Evolutionary conservation across 2,797 vertebrate species (phyloP), one percentile per base, ranked within the genome.

Genomic region (Micrastur ruficollis): DNA sequence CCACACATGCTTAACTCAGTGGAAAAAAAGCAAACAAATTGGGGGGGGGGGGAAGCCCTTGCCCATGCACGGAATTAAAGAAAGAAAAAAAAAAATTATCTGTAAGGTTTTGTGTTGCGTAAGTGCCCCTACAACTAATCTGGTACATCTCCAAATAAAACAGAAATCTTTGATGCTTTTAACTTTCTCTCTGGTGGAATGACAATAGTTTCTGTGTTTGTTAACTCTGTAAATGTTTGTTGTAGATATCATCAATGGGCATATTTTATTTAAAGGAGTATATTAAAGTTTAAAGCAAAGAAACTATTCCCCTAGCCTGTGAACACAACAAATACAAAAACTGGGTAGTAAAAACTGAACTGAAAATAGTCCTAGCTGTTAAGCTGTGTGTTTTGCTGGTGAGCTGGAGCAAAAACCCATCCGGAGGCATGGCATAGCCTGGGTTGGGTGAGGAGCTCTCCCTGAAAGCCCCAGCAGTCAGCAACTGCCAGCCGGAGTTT

Each of bases 121-220:
- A 95, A 97, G 79, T 53, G 62, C 9, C 71, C 92, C 94, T 90
- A 84, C 53, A 78, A 89, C 42, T 85, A 58, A 74, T 49, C 91
- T 95, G 96, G 81, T 90, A 67, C 25, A 6, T 88, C 75, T 94
- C 95, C 96, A 97, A 96, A 78, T 81, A 78, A 85, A 96, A 93
- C 81, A 90, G 81, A 83, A 92, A 52, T 71, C 74, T 86, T 70
- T 90, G 71, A 67, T 91, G 72, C 79, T 78, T 74, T n/a, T 75
- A 88, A 53, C n/a, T 91, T 86, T 89, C 56, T 74, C 62, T 52
- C 50, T 58, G 19, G 29, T 88, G 53, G 61, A 91, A 96, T 83
- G 72, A 86, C 84, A 93, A 82, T 71, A 56, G 53, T 94, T 94
- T 66, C 55, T 70, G 36, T 36, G 17, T 79, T 66, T 72, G 71